These are phyloP conservation scores for Marmota flaviventris DNA, from an alignment of 2,113 vertebrate species.

Conservation along the genomic window DNA sequence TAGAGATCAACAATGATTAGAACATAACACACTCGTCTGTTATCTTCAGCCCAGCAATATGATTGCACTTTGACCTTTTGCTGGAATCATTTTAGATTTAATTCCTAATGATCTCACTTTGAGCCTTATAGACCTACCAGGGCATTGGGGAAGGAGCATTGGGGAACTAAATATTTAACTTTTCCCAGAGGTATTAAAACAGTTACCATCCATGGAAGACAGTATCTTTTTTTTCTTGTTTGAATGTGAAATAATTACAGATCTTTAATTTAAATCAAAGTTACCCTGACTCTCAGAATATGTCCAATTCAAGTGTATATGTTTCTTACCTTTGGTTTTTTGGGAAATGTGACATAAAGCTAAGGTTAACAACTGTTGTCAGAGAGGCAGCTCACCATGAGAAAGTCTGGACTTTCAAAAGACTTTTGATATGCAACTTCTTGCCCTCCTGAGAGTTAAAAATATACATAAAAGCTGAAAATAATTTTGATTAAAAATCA, in stretches of 20 bases:
- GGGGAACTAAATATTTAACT: background rate
- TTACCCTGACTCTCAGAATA: background rate
- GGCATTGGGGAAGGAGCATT: background rate
- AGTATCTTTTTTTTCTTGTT: background rate
- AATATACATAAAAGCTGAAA: background rate
- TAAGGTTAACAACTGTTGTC: constrained; percentile 40
- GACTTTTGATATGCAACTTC: background rate
- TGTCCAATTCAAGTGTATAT: background rate
- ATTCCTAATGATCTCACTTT: background rate
- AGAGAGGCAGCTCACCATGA: constrained; percentile 41
- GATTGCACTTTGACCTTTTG: background rate
- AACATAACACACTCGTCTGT: background rate
- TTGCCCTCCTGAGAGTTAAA: constrained; percentile 52
- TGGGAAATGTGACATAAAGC: background rate
- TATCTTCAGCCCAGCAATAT: background rate
- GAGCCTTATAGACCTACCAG: background rate
- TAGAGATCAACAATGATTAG: background rate
- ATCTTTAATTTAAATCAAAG: constrained; percentile 55
- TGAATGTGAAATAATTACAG: background rate
- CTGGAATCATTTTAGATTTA: background rate
- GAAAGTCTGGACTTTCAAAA: constrained; percentile 3
- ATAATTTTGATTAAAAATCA: constrained; percentile 58
- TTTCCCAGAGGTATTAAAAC: constrained; percentile 29
- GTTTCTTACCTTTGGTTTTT: background rate
- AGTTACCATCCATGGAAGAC: background rate